Evolutionary conservation across 2,797 vertebrate genomes (phyloP), one percentile per base, ranked within the genome.

Genomic region (Neosalanx taihuensis): DNA sequence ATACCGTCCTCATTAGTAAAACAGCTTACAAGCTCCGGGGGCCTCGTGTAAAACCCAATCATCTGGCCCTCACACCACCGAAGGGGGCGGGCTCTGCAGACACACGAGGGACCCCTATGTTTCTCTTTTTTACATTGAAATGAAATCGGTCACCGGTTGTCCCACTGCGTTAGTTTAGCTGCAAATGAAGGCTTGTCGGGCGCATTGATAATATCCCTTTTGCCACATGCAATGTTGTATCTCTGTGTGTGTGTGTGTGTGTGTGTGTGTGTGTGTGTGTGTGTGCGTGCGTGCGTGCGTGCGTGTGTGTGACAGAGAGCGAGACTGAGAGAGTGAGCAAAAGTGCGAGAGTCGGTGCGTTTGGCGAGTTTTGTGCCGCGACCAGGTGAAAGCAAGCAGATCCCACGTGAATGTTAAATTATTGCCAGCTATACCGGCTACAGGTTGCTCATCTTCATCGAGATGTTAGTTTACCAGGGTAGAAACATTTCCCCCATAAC

Each of bases 41-140:
- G 78, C 83, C n/a, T 41, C 75, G 76, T 76, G 65, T 81, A 62
- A 73, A 70, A 71, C 74, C 84, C 69, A 79, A 64, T 79, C 76
- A 76, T 70, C 63, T 75, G 77, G 81, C 70, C 82, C 83, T 90
- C 88, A 89, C 87, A 81, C 87, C 88, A 88, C 86, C 84, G 76
- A 83, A 75, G 71, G 78, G 37, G 90, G 90, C 20, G 88, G 85
- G 84, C 85, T 74, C 70, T 78, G 29, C 35, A 63, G 29, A 51
- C 6, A 61, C 60, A 51, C 70, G 72, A 79, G 61, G 70, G 31
- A 35, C 35, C 56, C 1, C n/a, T 31, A 7, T 20, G 37, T 49
- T 53, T 30, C 46, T 2, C 23, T 72, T 73, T 80, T 77, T 83
- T 49, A 76, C 77, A 74, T 71, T 81, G 67, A 13, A 79, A 53